Conservation (phyloP, 1,140 invertebrate species). For the Rhyacophila brunnea region DNA sequence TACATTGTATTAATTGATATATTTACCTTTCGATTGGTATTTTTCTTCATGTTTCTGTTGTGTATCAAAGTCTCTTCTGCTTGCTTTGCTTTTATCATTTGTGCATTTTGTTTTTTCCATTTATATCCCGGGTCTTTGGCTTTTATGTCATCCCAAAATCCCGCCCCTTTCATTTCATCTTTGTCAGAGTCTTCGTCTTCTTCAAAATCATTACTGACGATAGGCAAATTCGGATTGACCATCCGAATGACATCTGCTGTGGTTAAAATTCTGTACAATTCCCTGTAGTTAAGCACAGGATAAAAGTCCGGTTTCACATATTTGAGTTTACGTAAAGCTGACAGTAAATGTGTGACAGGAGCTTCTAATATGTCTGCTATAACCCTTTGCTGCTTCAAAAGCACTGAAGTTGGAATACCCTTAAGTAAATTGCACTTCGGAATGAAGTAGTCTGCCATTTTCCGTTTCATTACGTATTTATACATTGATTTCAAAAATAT, state of each 20-base stretch:
- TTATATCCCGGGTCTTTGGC: conserved; percentile 47
- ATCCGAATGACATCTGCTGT: conserved; percentile 53
- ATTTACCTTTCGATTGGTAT: conserved; percentile 41
- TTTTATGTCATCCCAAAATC: conserved; percentile 50
- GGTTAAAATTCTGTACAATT: conserved; percentile 62
- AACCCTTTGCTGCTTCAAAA: conserved; percentile 63
- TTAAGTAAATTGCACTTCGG: conserved; percentile 69
- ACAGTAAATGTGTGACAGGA: conserved; percentile 67
- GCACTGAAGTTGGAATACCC: conserved; percentile 61
- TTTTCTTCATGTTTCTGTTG: conserved; percentile 37
- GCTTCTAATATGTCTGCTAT: conserved; percentile 67
- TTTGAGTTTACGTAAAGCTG: conserved; percentile 64
- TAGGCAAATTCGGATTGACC: conserved; percentile 48
- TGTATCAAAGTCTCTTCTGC: conserved; percentile 39
- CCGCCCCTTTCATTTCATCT: conserved; percentile 35
- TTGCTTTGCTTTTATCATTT: conserved; percentile 47
- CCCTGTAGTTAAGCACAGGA: conserved; percentile 61
- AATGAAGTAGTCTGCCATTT: conserved; percentile 72
- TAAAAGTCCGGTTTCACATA: conserved; percentile 63
- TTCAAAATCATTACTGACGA: conserved; percentile 31
- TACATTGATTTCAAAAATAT: conserved; percentile 62
- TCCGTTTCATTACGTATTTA: conserved; percentile 51
- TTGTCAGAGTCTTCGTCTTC: conserved; percentile 43
- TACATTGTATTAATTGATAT: no score
- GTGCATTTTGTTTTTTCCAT: conserved; percentile 49